These are phyloP conservation scores for Aromia moschata DNA, from an alignment of 2,888 invertebrate species.

Conservation along the genomic window DNA sequence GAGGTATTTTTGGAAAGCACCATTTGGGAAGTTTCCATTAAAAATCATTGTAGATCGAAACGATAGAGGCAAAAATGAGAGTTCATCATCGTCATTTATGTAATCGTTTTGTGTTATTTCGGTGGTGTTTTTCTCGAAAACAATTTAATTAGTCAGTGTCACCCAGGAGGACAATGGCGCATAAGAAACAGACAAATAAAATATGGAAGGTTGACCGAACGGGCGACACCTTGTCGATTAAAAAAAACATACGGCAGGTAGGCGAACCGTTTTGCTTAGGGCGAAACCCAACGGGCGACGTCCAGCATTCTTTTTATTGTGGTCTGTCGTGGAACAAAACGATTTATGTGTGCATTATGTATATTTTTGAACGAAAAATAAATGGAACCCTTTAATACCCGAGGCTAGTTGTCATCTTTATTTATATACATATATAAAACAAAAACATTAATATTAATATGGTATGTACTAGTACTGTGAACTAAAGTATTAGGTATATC, in stretches of 20 bases:
- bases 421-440: not conserved
- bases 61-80: too few species aligned
- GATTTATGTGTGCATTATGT: constrained; percentile 9
- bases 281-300: constrained; percentile 39
- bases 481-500: not conserved
- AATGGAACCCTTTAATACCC: not conserved
- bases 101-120: too few species aligned
- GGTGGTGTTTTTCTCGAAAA: not conserved
- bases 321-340: constrained; percentile 30
- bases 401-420: not conserved
- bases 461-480: not conserved
- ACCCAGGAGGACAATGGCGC: constrained; percentile 27
- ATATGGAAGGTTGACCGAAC: constrained; percentile 36
- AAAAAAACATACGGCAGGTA: constrained; percentile 42
- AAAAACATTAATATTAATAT: not conserved
- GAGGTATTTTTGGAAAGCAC: too few species aligned
- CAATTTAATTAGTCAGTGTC: not conserved
- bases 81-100: too few species aligned
- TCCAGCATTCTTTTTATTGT: constrained; percentile 42
- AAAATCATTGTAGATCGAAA: too few species aligned
- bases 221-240: constrained; percentile 39
- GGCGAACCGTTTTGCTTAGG: constrained; percentile 43
- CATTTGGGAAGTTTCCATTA: too few species aligned
- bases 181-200: constrained; percentile 37
- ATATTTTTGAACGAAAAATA: not conserved